Conservation (phyloP, 1,140 invertebrate species). For the Macrotrachela quadricornifera region DNA sequence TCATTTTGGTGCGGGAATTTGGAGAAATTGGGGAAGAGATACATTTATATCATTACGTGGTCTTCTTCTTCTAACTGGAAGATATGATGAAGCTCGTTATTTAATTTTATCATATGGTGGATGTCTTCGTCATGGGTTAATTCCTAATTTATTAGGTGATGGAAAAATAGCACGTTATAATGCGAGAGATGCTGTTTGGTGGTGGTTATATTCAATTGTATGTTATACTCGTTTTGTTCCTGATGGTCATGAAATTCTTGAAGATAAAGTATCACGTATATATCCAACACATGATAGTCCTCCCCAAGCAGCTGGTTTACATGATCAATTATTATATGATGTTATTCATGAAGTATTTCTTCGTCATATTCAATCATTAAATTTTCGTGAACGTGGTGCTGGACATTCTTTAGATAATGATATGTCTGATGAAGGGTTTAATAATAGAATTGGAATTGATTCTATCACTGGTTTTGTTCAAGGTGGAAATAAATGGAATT, state of each 20-base stretch:
- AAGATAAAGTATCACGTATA: slow-evolving; percentile 21
- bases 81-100: slow-evolving; percentile 58
- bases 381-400: slow-evolving; percentile 78
- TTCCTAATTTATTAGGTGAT: slow-evolving; percentile 83
- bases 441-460: slow-evolving; percentile 68
- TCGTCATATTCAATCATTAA: slow-evolving; percentile 65
- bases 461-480: slow-evolving; percentile 77
- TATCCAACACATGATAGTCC: slow-evolving; percentile 22
- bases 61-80: slow-evolving; percentile 49
- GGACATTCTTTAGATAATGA: slow-evolving; percentile 73
- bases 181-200: slow-evolving; percentile 93
- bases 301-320: no score
- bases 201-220: slow-evolving; percentile 90
- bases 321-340: slow-evolving; percentile 30
- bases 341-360: slow-evolving; percentile 81
- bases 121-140: slow-evolving; percentile 79
- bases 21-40: slow-evolving; percentile 95
- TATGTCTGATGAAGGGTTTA: slow-evolving; percentile 76
- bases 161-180: slow-evolving; percentile 52
- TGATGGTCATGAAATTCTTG: slow-evolving; percentile 16
- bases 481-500: slow-evolving; percentile 82
- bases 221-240: not conserved
- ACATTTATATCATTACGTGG: slow-evolving; percentile 87
- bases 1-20: slow-evolving; percentile 72
- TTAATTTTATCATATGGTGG: slow-evolving; percentile 70